Base-by-base conservation (phyloP, 2,888 invertebrate species). In the Temnothorax unifasciatus region DNA sequence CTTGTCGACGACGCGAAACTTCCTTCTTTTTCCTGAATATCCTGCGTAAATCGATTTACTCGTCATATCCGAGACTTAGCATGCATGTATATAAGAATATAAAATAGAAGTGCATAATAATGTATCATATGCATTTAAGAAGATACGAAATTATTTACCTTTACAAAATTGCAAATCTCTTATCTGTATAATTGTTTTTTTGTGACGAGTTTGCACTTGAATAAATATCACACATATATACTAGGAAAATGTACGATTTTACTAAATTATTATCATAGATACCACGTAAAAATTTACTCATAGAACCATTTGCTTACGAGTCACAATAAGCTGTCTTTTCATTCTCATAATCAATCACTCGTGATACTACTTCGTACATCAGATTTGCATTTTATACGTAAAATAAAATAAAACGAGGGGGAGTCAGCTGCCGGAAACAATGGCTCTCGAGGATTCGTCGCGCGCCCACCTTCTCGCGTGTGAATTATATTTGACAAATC, bases 401-500 rank as follows among this genome's bases (percentile, higher is more conserved):
- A 34, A 69, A 59, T 64, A 69, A 47, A 71, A 69, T 64, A 25
- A 38, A 38, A 25, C 15, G 9, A 38, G 38, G 8, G n/a, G 13
- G 21, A 59, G 18, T 81, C 47, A 79, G 68, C 79, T 59, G 79
- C 79, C 61, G 83, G 64, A 77, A 75, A 61, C 79, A 83, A 68
- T 66, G 77, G 77, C 68, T 69, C 29, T 76, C 47, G 69, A 59
- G 47, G 68, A 68, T 66, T 83, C 57, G 68, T 69, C 47, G 57
- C 76, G 50, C 52, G 44, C 52, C 52, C 57, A 38, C 21, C 64
- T 83, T 73, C 57, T 41, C 38, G 44, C 82, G 68, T 71, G 83
- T 83, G 83, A 83, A 84, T 86, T 84, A 84, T 87, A 86, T 88
- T 83, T 41, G 84, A 63, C 75, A 88, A 90, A 90, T 86, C 82